Conservation (phyloP, 2,888 invertebrate genomes). For the Cataglyphis rosenhaueri region DNA sequence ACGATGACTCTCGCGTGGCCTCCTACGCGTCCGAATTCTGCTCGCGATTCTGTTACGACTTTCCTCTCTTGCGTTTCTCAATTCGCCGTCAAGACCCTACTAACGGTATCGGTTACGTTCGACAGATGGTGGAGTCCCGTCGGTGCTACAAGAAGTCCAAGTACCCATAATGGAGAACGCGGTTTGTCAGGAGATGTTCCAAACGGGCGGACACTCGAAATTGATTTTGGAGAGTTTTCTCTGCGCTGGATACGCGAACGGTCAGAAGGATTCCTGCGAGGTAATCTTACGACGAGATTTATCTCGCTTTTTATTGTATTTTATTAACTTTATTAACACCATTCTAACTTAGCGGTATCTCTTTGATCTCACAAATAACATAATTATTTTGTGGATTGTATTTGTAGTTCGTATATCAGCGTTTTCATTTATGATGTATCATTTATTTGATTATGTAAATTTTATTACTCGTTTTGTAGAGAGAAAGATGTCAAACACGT, state of each 20-base stretch:
- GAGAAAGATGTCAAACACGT: neutral
- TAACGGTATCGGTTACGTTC: slow-evolving; percentile 38
- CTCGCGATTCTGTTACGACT: slow-evolving; percentile 24
- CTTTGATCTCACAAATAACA: slow-evolving; percentile 26
- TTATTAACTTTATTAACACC: slow-evolving; percentile 29
- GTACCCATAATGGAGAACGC: slow-evolving; percentile 96
- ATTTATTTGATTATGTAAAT: neutral
- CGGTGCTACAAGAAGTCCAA: slow-evolving; percentile 95
- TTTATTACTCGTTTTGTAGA: neutral
- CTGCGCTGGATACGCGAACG: slow-evolving; percentile 96
- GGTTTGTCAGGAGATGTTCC: slow-evolving; percentile 97
- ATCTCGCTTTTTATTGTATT: neutral
- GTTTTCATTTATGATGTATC: neutral
- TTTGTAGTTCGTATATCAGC: neutral
- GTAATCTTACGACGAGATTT: slow-evolving; percentile 85
- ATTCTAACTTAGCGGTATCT: neutral
- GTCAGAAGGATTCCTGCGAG: slow-evolving; percentile 97
- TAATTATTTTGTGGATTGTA: neutral
- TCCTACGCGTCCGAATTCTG: slow-evolving; percentile 36
- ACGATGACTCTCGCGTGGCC: slow-evolving; percentile 48
- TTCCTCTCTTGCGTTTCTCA: slow-evolving; percentile 16
- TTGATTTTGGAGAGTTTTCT: slow-evolving; percentile 94
- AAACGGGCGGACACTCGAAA: slow-evolving; percentile 95
- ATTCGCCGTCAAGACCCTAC: slow-evolving; percentile 23
- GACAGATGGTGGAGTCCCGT: slow-evolving; percentile 93